Base-by-base conservation (phyloP, 2,797 vertebrate species). In the Streptopelia turtur region DNA sequence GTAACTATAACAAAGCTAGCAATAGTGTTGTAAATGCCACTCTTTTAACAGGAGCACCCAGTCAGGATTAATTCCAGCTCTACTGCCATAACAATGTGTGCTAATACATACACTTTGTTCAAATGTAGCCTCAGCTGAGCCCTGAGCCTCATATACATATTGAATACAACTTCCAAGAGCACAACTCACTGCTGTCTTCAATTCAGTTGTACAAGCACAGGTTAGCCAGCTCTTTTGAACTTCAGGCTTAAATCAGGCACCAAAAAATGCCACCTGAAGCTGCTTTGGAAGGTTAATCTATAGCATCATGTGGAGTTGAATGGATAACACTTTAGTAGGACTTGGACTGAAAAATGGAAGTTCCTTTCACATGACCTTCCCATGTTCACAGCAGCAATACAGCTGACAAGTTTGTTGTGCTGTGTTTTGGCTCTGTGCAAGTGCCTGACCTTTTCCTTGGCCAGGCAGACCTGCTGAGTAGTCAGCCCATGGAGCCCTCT, bases 391-490 rank as follows among this genome's bases (percentile, higher is more conserved):
- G 56, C 50, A 90, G 50, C 50, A 90, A 61, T 43, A 65, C 31
- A 78, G 60, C 9, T 83, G 64, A 49, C 50, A 70, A 31, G 30
- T 43, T 90, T 84, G 21, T 52, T 79, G 33, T 64, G 37, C 21
- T 83, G 55, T 57, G 21, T 65, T 78, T 93, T 88, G 47, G 59
- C 79, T 91, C 77, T 87, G 50, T 90, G 41, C 21, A 87, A 23
- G 18, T 53, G 20, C 3, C 7, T 95, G 93, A 94, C 95, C 95
- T 95, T 96, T 95, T 83, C 30, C 64, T 81, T 90, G 49, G 35
- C n/a, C 33, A 69, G 59, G 68, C 21, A 74, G 35, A 14, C 82
- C 71, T 96, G 87, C 80, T 93, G 90, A 57, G 81, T 50, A 41
- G 23, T 76, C 78, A 82, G 47, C 57, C 68, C 30, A 22, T 28